Evolutionary conservation across 2,888 invertebrate genomes (phyloP).

Genomic region (Hoplodrina blanda): DNA sequence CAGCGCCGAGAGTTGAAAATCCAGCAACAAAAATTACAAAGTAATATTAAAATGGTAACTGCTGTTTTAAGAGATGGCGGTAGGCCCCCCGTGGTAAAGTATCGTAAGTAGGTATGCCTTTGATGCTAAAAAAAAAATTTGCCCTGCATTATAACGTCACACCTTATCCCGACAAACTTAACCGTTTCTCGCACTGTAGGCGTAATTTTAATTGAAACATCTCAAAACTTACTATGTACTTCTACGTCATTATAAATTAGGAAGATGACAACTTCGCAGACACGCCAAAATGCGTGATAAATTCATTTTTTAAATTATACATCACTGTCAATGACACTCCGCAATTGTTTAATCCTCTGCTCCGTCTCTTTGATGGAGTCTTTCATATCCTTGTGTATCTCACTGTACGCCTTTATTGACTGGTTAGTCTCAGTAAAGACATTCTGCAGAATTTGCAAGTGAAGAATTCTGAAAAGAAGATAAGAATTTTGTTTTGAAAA

Average conservation of each 20-base stretch:
- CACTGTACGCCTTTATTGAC: slow-evolving; percentile 84
- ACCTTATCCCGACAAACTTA: not conserved
- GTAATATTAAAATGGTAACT: too few species aligned
- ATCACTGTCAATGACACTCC: slow-evolving; percentile 80
- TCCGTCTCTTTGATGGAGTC: slow-evolving; percentile 83
- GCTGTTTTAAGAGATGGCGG: too few species aligned
- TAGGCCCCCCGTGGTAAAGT: too few species aligned
- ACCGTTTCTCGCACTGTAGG: not conserved
- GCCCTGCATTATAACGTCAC: not conserved
- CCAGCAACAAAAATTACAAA: too few species aligned
- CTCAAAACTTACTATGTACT: not conserved
- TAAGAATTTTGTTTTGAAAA: not conserved
- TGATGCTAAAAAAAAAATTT: too few species aligned
- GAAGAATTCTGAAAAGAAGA: slow-evolving; percentile 81
- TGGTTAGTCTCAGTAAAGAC: slow-evolving; percentile 87
- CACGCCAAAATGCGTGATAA: too few species aligned
- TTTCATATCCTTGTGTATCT: slow-evolving; percentile 85
- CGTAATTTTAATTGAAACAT: not conserved
- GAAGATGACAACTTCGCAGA: not conserved
- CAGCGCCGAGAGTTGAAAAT: too few species aligned
- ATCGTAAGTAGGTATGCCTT: too few species aligned
- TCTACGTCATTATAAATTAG: too few species aligned
- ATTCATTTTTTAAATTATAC: slow-evolving; percentile 24
- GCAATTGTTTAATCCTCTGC: slow-evolving; percentile 78
- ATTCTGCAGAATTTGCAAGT: slow-evolving; percentile 84